Percentiles rank a stretch among this genome's conserved stretches.
Evolutionary conservation across 2,888 invertebrate genomes (phyloP).

Genomic region (Himalopsyche japonica): DNA sequence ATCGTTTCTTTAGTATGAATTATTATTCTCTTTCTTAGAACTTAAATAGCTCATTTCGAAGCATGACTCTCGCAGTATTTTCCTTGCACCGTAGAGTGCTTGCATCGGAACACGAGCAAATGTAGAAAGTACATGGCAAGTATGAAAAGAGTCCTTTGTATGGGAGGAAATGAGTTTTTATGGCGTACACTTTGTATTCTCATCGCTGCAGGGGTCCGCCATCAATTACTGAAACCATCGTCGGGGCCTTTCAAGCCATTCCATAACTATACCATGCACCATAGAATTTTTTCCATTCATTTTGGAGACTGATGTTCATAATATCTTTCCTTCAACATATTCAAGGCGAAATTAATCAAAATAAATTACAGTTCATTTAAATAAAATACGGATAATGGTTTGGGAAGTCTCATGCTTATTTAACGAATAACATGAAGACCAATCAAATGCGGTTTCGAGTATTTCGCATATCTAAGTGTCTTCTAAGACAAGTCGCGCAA

Average conservation of each 20-base stretch:
- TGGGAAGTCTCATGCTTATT: too few species aligned
- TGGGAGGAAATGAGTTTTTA: slow-evolving; percentile 25
- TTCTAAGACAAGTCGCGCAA: too few species aligned
- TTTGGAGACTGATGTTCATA: too few species aligned
- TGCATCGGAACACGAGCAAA: slow-evolving; percentile 16
- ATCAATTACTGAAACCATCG: background rate
- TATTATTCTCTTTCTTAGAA: too few species aligned
- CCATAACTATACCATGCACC: background rate
- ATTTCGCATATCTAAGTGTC: too few species aligned
- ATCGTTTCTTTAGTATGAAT: too few species aligned
- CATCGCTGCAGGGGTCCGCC: background rate
- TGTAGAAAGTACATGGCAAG: slow-evolving; percentile 12
- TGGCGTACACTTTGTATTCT: slow-evolving; percentile 22
- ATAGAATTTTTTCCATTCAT: background rate
- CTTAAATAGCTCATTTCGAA: background rate
- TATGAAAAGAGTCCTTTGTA: slow-evolving; percentile 30
- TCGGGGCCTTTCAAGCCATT: background rate
- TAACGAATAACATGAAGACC: too few species aligned
- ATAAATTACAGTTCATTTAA: too few species aligned
- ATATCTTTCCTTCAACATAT: too few species aligned
- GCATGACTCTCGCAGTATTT: background rate
- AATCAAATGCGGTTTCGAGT: too few species aligned
- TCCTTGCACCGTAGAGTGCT: slow-evolving; percentile 16
- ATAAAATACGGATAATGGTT: too few species aligned
- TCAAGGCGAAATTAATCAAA: too few species aligned